A percentile compares a stretch with the other conserved stretches of the same genome.
Conservation (phyloP, 2,888 invertebrate species). For the Cephalotes varians region DNA sequence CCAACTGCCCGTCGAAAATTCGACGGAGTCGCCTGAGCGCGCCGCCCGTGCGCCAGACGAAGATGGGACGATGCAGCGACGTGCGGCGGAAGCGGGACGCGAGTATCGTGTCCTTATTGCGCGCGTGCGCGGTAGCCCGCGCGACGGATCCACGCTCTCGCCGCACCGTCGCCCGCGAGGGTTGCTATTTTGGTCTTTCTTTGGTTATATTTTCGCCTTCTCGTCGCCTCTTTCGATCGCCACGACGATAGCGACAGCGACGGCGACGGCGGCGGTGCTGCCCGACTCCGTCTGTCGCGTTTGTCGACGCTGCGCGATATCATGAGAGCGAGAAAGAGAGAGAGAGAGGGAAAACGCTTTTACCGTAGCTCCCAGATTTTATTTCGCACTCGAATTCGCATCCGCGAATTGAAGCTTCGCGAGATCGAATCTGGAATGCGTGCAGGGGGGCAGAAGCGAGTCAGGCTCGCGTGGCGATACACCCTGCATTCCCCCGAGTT, state of each 20-base stretch:
- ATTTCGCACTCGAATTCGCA: conserved; percentile 22
- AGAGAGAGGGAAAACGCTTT: background rate
- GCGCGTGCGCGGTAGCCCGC: conserved; percentile 63
- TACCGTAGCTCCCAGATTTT: background rate
- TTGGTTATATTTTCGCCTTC: conserved; percentile 73
- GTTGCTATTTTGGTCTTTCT: conserved; percentile 77
- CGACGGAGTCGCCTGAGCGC: conserved; percentile 76
- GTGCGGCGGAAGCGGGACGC: conserved; percentile 50
- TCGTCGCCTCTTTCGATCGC: conserved; percentile 52
- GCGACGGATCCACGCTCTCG: conserved; percentile 63
- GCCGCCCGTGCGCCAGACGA: conserved; percentile 39
- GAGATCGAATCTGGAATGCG: conserved; percentile 73
- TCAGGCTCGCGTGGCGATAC: conserved; percentile 26
- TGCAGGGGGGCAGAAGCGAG: conserved; percentile 60
- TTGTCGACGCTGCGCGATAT: background rate
- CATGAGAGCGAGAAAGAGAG: background rate
- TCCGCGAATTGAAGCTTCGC: conserved; percentile 61
- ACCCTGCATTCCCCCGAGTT: conserved; percentile 55
- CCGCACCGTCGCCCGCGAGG: conserved; percentile 65
- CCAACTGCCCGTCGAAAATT: conserved; percentile 82
- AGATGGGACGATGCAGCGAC: conserved; percentile 60
- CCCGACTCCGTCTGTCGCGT: too few species aligned
- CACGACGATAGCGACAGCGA: background rate
- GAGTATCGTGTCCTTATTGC: conserved; percentile 42
- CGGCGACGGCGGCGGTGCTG: background rate